Percentiles rank a stretch among this genome's conserved stretches.
phyloP scores from a whole-genome alignment of 1,140 invertebrate species.

The Eumeta japonica region DNA sequence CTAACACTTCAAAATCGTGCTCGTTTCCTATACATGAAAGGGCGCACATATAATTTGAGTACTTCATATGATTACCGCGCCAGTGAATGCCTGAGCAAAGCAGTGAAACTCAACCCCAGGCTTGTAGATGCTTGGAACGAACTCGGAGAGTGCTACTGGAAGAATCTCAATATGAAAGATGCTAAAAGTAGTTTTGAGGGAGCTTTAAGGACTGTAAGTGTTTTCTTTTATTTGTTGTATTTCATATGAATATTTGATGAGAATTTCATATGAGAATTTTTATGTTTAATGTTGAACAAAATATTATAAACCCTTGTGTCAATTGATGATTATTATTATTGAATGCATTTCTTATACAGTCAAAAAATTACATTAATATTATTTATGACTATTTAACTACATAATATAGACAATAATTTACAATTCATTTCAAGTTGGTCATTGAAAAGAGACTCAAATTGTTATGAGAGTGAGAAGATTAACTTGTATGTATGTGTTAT shows the following conservation, averaged over 20 bases:
- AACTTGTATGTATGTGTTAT: too few relatives aligned
- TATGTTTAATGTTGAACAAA: too few relatives aligned
- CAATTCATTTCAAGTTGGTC: too few relatives aligned
- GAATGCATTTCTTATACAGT: too few relatives aligned
- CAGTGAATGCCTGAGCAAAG: slow-evolving; percentile 74
- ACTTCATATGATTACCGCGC: slow-evolving; percentile 68
- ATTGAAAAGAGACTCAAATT: too few relatives aligned
- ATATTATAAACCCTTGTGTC: too few relatives aligned
- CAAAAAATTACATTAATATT: too few relatives aligned
- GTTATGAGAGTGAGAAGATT: too few relatives aligned
- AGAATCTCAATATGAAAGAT: slow-evolving; percentile 77
- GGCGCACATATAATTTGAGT: slow-evolving; percentile 75
- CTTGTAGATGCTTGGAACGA: slow-evolving; percentile 86
- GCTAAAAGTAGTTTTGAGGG: slow-evolving; percentile 84
- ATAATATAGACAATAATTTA: slow-evolving; percentile 8
- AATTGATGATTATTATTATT: too few relatives aligned
- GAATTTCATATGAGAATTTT: too few relatives aligned
- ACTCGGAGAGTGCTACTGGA: slow-evolving; percentile 87
- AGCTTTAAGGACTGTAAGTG: slow-evolving; percentile 75
- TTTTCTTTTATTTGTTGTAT: slow-evolving; percentile 9
- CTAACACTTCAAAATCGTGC: slow-evolving; percentile 56
- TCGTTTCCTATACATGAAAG: slow-evolving; percentile 73
- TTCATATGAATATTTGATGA: neutral
- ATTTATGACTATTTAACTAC: slow-evolving; percentile 5
- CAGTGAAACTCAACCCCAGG: slow-evolving; percentile 82